Conservation (phyloP, 2,797 vertebrate genomes). For the Cuculus canorus region DNA sequence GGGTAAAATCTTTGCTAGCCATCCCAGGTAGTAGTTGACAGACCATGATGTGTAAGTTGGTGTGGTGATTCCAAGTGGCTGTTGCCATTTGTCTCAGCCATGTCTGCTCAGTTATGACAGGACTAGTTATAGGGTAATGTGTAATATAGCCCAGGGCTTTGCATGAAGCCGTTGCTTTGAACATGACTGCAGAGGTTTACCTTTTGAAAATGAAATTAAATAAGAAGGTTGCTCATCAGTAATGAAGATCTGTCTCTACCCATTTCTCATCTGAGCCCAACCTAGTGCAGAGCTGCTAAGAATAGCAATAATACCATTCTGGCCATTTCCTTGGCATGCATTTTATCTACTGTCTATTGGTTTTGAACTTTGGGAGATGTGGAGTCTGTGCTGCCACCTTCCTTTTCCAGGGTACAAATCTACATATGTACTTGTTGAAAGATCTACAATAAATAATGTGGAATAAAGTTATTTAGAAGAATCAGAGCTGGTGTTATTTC, state of each 20-base stretch:
- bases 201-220: background rate
- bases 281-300: background rate
- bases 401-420: background rate
- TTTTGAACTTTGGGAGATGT: background rate
- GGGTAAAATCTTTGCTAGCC: background rate
- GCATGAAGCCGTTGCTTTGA: background rate
- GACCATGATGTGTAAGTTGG: background rate
- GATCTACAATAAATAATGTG: background rate
- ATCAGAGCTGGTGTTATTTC: background rate
- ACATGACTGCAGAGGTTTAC: background rate
- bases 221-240: background rate
- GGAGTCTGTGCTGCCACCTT: background rate
- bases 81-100: rapidly evolving
- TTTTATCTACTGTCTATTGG: background rate
- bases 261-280: background rate
- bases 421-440: background rate
- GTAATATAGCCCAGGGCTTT: background rate
- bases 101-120: background rate
- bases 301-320: background rate
- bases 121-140: background rate
- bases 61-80: background rate
- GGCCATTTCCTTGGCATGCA: background rate
- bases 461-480: background rate
- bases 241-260: background rate
- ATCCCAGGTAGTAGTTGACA: background rate